Conservation (phyloP, 2,113 vertebrate species). For the Laticauda laticaudata region DNA sequence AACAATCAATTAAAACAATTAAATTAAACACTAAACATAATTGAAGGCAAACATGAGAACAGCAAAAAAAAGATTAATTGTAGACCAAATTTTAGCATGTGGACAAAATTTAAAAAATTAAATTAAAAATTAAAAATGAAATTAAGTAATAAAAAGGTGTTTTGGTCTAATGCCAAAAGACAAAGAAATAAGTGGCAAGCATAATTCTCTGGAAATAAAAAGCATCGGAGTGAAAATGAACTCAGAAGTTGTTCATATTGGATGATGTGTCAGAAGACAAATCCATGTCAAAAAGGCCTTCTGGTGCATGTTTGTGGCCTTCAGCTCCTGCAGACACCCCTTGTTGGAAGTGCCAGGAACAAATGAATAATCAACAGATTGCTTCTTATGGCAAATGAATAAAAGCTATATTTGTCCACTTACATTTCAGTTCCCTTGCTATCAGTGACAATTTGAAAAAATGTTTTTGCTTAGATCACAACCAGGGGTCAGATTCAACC, state of each 20-base stretch:
- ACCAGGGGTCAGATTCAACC: no score
- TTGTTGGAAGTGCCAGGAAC: background rate
- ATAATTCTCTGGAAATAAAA: background rate
- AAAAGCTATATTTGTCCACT: background rate
- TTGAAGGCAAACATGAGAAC: background rate
- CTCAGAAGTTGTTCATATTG: background rate
- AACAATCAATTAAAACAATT: background rate
- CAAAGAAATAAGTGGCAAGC: background rate
- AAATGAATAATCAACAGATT: background rate
- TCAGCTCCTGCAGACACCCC: background rate
- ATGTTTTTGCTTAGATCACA: background rate
- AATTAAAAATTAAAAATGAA: no score
- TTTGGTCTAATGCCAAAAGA: background rate
- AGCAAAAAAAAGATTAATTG: background rate
- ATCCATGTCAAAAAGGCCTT: background rate
- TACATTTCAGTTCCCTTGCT: background rate
- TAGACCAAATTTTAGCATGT: background rate
- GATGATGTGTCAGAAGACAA: background rate
- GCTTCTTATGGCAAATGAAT: background rate
- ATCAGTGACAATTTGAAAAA: background rate
- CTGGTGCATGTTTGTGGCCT: background rate
- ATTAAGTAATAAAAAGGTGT: background rate
- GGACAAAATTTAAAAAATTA: background rate
- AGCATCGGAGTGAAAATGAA: background rate
- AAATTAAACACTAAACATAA: background rate